Conservation (phyloP, 2,113 vertebrate genomes). For the Chaenogobius annularis region DNA sequence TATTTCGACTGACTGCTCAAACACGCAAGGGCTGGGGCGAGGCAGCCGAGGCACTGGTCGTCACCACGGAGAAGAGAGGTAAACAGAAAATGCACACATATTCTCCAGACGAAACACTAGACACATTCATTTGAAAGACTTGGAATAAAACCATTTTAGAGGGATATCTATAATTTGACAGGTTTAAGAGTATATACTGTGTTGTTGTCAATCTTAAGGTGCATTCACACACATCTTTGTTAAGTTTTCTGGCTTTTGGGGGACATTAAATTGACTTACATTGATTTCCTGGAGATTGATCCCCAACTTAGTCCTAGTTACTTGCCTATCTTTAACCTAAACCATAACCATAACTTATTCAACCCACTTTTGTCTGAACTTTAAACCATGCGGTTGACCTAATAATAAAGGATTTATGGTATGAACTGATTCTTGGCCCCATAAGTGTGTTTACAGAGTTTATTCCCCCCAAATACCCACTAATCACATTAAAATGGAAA, state of each 20-base stretch:
- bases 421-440: not conserved
- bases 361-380: not conserved
- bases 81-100: conserved; percentile 1
- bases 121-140: not conserved
- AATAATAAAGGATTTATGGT: no score
- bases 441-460: not conserved
- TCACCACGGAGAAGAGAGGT: conserved; percentile 98
- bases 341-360: no score
- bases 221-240: no score
- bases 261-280: not conserved
- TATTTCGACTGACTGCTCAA: conserved; percentile 92
- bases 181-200: not conserved
- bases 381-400: not conserved
- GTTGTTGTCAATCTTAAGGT: not conserved
- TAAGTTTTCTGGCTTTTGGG: not conserved
- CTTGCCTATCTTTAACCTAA: no score
- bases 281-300: not conserved
- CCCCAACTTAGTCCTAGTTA: no score
- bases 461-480: not conserved
- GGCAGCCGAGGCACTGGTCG: conserved; percentile 90
- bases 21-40: conserved; percentile 98
- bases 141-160: no score
- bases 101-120: not conserved
- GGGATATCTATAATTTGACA: not conserved
- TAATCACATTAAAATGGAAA: not conserved